phyloP scores from a whole-genome alignment of 2,797 vertebrate genomes.

The Epinephelus coioides region DNA sequence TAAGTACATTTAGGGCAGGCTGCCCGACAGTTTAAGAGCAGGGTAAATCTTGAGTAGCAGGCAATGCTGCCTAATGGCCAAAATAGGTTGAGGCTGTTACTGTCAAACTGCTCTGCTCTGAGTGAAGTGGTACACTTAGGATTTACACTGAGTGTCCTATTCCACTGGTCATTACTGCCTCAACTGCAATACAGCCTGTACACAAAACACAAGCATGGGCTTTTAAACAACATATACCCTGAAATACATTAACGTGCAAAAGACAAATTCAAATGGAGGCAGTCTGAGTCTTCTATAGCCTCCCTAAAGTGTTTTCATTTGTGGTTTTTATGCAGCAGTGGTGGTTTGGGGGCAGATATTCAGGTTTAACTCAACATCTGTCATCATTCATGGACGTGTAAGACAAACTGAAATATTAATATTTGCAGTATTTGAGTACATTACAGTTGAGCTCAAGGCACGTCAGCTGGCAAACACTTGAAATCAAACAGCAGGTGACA shows the following conservation, averaged over 20 bases:
- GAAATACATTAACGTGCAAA: neutral
- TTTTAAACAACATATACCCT: neutral
- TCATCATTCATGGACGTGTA: neutral
- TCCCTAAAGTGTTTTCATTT: neutral
- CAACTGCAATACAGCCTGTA: conserved; percentile 14
- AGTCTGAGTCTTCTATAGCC: neutral
- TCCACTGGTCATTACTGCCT: neutral
- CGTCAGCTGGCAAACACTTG: neutral
- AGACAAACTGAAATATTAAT: conserved; percentile 7
- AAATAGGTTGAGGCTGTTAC: conserved; percentile 24
- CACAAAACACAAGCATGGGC: neutral
- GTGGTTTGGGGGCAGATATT: no score
- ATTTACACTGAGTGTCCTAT: neutral
- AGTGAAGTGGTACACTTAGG: neutral
- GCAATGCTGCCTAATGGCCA: conserved; percentile 22
- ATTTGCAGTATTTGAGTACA: neutral
- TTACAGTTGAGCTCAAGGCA: neutral
- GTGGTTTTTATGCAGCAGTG: neutral
- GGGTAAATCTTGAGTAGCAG: conserved; percentile 29
- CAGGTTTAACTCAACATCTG: neutral
- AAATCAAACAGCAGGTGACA: conserved; percentile 26
- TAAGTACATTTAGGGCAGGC: conserved; percentile 41
- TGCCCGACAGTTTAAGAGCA: conserved; percentile 29
- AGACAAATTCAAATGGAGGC: neutral
- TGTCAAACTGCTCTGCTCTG: conserved; percentile 12